Conservation (phyloP, 2,113 vertebrate species). For the Engystomops pustulosus region DNA sequence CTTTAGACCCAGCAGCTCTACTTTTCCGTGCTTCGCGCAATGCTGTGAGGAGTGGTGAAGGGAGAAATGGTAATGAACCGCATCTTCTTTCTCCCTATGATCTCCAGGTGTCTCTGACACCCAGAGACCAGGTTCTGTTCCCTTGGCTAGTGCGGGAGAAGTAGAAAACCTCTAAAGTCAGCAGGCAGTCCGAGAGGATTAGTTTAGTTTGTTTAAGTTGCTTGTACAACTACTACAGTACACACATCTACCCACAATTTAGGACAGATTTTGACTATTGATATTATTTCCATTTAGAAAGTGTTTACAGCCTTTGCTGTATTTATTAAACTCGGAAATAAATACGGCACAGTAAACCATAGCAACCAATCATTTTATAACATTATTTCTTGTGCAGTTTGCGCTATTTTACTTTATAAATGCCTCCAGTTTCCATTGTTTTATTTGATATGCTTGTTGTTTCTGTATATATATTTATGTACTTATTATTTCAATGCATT, state of each 20-base stretch:
- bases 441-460: slow-evolving; percentile 10
- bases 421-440: neutral
- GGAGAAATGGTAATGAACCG: too few relatives aligned
- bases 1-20: too few relatives aligned
- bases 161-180: too few relatives aligned
- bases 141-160: too few relatives aligned
- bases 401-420: neutral
- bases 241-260: neutral
- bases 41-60: too few relatives aligned
- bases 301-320: neutral
- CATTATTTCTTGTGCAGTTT: neutral
- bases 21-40: too few relatives aligned
- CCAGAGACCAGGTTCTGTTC: too few relatives aligned
- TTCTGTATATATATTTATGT: slow-evolving; percentile 18
- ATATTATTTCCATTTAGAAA: neutral
- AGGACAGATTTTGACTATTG: neutral
- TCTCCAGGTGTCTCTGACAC: too few relatives aligned
- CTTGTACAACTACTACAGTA: neutral
- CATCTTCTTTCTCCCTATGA: too few relatives aligned
- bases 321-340: neutral
- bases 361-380: neutral
- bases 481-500: slow-evolving; percentile 6
- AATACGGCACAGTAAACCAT: neutral
- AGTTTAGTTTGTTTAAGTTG: neutral
- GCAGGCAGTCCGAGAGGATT: too few relatives aligned